These are phyloP conservation scores for Cetoscarus ocellatus DNA, from an alignment of 2,797 vertebrate species.

Conservation along the genomic window DNA sequence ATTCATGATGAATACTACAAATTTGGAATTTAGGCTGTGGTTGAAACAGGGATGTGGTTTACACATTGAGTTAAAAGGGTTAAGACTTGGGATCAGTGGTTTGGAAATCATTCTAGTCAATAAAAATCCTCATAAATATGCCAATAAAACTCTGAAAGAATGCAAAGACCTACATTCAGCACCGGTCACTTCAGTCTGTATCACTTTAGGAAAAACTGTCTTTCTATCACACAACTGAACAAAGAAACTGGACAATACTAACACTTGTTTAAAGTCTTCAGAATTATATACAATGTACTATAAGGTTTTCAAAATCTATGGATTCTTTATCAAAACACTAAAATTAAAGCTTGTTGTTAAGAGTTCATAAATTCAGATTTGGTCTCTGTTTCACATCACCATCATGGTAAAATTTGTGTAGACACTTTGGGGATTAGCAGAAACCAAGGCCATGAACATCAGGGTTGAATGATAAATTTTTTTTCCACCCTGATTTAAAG, in stretches of 20 bases:
- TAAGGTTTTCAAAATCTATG: too few species aligned
- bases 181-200: neutral
- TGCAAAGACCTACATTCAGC: neutral
- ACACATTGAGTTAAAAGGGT: neutral
- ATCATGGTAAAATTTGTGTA: too few species aligned
- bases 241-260: constrained; percentile 7
- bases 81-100: constrained; percentile 1
- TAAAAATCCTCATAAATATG: constrained; percentile 10
- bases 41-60: neutral
- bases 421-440: too few species aligned
- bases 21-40: neutral
- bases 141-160: constrained; percentile 6
- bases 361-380: too few species aligned
- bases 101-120: neutral
- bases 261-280: neutral
- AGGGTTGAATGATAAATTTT: too few species aligned
- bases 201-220: neutral
- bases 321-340: too few species aligned
- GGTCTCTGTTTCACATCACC: too few species aligned
- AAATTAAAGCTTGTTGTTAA: too few species aligned
- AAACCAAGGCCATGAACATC: too few species aligned
- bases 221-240: constrained; percentile 1
- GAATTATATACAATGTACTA: too few species aligned
- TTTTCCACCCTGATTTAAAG: too few species aligned
- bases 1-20: neutral